phyloP scores from a whole-genome alignment of 2,888 invertebrate genomes.

The Luperina nickerlii region DNA sequence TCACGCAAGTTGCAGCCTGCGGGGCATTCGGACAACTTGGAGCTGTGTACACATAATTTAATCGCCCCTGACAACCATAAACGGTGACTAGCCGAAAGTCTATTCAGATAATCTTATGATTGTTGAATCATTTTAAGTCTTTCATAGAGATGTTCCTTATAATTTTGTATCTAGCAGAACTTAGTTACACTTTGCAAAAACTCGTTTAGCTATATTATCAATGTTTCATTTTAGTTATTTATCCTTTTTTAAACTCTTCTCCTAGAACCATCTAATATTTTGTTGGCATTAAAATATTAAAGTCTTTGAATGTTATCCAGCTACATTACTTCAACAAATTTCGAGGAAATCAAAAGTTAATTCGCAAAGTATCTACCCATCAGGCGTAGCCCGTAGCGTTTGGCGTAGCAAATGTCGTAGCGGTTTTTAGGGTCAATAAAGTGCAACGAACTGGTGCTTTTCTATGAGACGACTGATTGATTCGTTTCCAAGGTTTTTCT shows the following conservation, averaged over 20 bases:
- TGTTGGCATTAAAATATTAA: neutral
- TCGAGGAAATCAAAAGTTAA: neutral
- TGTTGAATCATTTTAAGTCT: neutral
- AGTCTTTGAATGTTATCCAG: neutral
- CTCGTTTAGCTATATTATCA: neutral
- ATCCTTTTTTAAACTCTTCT: neutral
- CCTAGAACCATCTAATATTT: neutral
- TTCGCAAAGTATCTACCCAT: neutral
- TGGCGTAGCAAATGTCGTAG: constrained; percentile 35
- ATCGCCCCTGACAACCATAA: constrained; percentile 12
- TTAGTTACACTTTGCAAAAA: neutral
- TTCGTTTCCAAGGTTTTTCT: constrained; percentile 4
- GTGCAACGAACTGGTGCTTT: constrained; percentile 10
- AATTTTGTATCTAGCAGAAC: neutral
- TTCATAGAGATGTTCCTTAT: neutral
- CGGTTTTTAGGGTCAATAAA: constrained; percentile 4
- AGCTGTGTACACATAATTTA: neutral
- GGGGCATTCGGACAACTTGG: too few species aligned
- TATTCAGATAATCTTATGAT: neutral
- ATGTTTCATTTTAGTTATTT: neutral
- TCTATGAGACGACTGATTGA: neutral
- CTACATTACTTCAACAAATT: neutral
- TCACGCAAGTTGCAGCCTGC: neutral
- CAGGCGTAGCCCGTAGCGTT: constrained; percentile 36
- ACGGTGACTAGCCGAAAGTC: neutral